phyloP scores from a whole-genome alignment of 2,888 invertebrate species.

The Catocala sponsa region DNA sequence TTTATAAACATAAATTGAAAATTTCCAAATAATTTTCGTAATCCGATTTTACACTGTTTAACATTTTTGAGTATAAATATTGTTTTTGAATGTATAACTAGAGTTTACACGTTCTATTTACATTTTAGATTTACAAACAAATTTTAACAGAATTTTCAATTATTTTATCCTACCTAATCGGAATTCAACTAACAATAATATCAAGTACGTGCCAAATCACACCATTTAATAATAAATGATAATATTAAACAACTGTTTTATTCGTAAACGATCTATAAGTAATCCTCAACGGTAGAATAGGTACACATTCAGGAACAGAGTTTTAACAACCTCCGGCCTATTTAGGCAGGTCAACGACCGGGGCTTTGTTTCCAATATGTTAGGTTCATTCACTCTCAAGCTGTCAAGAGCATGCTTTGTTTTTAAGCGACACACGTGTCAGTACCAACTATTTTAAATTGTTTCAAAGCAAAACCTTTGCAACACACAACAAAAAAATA shows the following conservation, averaged over 20 bases:
- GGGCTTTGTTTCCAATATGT: no score
- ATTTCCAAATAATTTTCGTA: constrained; percentile 29
- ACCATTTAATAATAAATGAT: background rate
- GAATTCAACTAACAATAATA: constrained; percentile 45
- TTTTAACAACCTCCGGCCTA: no score
- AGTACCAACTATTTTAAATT: no score
- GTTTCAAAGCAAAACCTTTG: no score
- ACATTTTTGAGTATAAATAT: constrained; percentile 61
- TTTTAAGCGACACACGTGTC: no score
- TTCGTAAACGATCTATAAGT: background rate
- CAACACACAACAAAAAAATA: no score
- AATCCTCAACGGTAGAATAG: no score
- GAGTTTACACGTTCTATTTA: constrained; percentile 56
- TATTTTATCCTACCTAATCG: constrained; percentile 61
- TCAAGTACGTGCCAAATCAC: constrained; percentile 34
- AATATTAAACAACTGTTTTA: background rate
- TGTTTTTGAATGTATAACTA: constrained; percentile 53
- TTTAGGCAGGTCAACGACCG: no score
- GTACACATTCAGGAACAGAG: no score
- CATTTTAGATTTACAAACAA: constrained; percentile 58
- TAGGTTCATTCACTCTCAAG: no score
- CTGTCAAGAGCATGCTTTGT: no score
- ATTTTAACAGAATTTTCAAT: constrained; percentile 56
- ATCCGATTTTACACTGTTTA: constrained; percentile 49
- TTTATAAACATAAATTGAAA: constrained; percentile 60